Conservation (phyloP, 2,113 vertebrate genomes). For the Ammospiza caudacuta region DNA sequence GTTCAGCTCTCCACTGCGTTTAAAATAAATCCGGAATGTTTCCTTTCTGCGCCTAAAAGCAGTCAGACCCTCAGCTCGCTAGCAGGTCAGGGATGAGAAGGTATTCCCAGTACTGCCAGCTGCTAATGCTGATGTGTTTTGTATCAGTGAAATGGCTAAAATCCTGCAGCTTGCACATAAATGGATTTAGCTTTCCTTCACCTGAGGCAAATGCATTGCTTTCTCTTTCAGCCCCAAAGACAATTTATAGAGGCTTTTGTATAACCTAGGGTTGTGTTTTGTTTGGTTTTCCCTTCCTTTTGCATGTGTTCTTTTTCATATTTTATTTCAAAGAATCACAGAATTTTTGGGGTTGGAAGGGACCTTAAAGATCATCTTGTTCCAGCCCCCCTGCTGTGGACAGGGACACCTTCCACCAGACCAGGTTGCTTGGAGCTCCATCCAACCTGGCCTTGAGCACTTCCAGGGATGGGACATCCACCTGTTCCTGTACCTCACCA, state of each 20-base stretch:
- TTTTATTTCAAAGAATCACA: not conserved
- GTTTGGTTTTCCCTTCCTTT: not conserved
- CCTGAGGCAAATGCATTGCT: not conserved
- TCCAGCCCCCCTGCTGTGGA: not conserved
- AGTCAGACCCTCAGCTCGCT: not conserved
- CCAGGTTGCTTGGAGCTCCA: too few relatives aligned
- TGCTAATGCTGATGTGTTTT: not conserved
- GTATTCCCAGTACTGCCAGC: not conserved
- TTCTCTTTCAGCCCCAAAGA: not conserved
- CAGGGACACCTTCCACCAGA: not conserved
- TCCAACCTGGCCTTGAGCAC: not conserved
- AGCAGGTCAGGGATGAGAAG: not conserved
- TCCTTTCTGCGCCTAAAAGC: not conserved
- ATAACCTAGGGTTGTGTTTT: not conserved
- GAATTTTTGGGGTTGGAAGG: not conserved
- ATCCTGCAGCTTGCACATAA: not conserved
- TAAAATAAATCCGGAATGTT: not conserved
- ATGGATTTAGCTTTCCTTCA: not conserved
- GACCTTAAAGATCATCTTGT: not conserved
- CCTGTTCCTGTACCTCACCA: not conserved
- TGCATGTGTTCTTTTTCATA: not conserved
- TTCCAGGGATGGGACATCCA: not conserved
- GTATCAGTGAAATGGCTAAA: not conserved
- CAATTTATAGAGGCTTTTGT: not conserved
- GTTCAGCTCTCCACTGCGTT: rapidly evolving